Conservation (phyloP, 1,140 invertebrate species). For the Achatina immaculata region DNA sequence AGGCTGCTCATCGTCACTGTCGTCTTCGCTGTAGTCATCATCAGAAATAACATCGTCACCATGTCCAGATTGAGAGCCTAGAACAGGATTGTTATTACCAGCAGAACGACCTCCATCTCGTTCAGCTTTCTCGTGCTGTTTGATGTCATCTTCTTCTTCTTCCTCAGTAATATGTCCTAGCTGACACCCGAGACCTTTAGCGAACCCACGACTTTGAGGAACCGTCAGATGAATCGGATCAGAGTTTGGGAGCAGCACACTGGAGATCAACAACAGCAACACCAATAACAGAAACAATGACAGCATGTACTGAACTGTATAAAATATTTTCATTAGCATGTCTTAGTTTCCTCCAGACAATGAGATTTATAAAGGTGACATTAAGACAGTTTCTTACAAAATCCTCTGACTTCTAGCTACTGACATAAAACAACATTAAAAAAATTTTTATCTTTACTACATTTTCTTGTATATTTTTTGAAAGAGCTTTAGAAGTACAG, state of each 20-base stretch:
- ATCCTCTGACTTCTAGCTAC: too few species aligned
- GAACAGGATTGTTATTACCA: neutral
- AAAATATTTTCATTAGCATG: too few species aligned
- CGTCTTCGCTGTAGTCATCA: slow-evolving; percentile 20
- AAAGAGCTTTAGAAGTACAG: too few species aligned
- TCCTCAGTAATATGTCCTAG: slow-evolving; percentile 32
- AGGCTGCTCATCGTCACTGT: neutral
- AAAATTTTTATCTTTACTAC: too few species aligned
- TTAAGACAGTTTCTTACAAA: too few species aligned
- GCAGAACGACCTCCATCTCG: neutral
- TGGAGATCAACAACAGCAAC: neutral
- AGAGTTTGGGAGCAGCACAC: neutral
- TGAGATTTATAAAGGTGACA: too few species aligned
- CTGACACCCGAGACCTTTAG: neutral
- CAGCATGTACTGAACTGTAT: too few species aligned
- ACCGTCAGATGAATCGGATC: neutral
- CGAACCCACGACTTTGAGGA: slow-evolving; percentile 11
- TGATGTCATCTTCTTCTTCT: slow-evolving; percentile 19
- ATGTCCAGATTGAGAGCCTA: neutral
- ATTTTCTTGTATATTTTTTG: too few species aligned
- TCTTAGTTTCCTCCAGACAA: too few species aligned
- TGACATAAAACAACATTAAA: too few species aligned
- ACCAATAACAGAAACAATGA: too few species aligned
- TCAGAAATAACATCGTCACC: slow-evolving; percentile 13
- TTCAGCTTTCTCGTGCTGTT: neutral